These are phyloP conservation scores for Lophotriccus pileatus DNA, from an alignment of 2,797 vertebrate species.

Conservation along the genomic window DNA sequence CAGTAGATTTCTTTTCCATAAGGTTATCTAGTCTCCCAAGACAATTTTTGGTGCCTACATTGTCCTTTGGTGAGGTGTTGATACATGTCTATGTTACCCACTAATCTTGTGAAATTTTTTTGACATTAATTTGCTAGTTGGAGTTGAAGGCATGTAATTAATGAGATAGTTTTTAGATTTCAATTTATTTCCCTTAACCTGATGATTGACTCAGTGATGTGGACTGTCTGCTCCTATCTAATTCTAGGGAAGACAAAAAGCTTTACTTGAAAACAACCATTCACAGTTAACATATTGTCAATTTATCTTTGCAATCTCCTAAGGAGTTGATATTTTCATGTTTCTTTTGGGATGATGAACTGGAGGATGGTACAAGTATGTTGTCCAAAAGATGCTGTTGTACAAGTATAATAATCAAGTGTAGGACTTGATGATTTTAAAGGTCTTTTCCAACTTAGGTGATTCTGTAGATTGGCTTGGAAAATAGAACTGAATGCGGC, in stretches of 20 bases:
- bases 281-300: neutral
- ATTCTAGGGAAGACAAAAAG: neutral
- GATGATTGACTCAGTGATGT: neutral
- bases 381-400: neutral
- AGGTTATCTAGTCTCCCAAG: neutral
- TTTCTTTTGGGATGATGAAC: neutral
- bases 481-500: neutral
- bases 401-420: neutral
- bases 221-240: neutral
- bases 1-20: neutral
- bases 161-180: neutral
- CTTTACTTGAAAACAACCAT: neutral
- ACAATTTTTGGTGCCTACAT: neutral
- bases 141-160: neutral
- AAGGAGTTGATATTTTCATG: neutral
- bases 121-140: neutral
- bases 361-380: accelerated
- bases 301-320: neutral
- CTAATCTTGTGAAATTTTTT: neutral
- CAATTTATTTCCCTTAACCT: neutral
- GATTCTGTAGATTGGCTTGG: neutral
- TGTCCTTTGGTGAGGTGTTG: neutral
- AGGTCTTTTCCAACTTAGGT: neutral
- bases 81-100: neutral
- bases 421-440: neutral